Base-by-base conservation (phyloP, 1,140 invertebrate species). In the Diachasma alloeum region DNA sequence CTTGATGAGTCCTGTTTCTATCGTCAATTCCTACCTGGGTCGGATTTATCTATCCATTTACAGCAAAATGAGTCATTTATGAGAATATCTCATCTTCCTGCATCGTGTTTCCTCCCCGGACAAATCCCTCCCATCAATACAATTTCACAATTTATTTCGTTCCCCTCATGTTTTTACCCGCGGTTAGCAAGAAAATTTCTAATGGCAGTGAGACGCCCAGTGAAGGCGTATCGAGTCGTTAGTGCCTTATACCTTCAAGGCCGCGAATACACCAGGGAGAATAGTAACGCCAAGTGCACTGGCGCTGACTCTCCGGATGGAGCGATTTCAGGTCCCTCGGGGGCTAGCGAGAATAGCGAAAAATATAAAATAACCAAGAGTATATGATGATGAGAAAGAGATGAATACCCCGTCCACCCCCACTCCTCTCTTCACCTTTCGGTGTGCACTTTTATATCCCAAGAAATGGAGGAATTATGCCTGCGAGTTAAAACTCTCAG, bases 301-400 rank as follows among this genome's bases (percentile, higher is more conserved):
- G 42, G 56, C 19, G 26, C 48, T 76, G 31, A 22, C 11, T 69
- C 24, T 19, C 46, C 44, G 75, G 63, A 76, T 76, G 69, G 56
- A 76, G 69, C 75, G 68, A 76, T 76, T 76, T 76, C 44, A 53
- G 39, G 19, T 69, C 53, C 75, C 70, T 76, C 36, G 36, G 31
- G 75, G 75, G 75, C 37, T 66, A 22, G 15, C 63, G 71, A 76
- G 68, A 72, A 72, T 72, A 66, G 69, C 69, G 75, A 69, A 76
- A 76, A 76, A 76, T 76, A 76, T 76, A 56, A 76, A 76, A 76
- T 76, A 70, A 70, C 74, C 36, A 24, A 59, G 74, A 26, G 68
- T 59, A 59, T 59, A 59, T 22, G n/a, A 22, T 46, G 36, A 44
- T 59, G 56, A 66, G 39, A 39, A 67, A 67, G 36, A 37, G 67